A percentile compares a stretch with the other conserved stretches of the same genome.
phyloP scores from a whole-genome alignment of 2,113 vertebrate species.

The Muntiacus reevesi region DNA sequence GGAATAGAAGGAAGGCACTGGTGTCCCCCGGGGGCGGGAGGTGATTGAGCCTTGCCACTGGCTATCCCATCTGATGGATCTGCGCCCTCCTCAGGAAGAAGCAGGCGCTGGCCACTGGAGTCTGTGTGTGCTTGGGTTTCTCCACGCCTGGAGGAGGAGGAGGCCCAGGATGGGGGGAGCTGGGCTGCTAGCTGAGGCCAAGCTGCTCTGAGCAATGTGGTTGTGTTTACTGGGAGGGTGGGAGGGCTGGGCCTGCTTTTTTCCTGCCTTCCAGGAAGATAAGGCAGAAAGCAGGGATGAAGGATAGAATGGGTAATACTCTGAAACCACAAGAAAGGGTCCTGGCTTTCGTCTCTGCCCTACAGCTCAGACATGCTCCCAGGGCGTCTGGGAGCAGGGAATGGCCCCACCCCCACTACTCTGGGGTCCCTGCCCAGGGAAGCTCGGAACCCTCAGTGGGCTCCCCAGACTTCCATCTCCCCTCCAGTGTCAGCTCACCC shows the following conservation, averaged over 20 bases:
- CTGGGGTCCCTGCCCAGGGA: neutral
- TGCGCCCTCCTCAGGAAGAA: neutral
- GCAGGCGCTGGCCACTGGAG: neutral
- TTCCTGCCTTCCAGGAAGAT: conserved; percentile 59
- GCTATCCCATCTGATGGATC: neutral
- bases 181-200: neutral
- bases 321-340: conserved; percentile 67
- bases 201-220: conserved; percentile 57
- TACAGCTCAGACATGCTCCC: conserved; percentile 25
- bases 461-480: neutral
- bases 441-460: neutral
- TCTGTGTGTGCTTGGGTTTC: conserved; percentile 7
- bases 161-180: neutral
- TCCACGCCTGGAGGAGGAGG: conserved; percentile 17
- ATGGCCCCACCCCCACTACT: neutral
- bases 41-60: neutral
- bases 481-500: neutral
- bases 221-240: conserved; percentile 59
- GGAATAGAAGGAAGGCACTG: neutral
- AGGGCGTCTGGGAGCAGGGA: conserved; percentile 39
- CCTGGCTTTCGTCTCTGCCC: conserved; percentile 71
- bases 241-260: conserved; percentile 25
- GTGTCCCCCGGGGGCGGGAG: neutral
- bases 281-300: conserved; percentile 66
- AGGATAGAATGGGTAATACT: conserved; percentile 57